phyloP scores from a whole-genome alignment of 2,797 vertebrate genomes.

The Platalea minor region DNA sequence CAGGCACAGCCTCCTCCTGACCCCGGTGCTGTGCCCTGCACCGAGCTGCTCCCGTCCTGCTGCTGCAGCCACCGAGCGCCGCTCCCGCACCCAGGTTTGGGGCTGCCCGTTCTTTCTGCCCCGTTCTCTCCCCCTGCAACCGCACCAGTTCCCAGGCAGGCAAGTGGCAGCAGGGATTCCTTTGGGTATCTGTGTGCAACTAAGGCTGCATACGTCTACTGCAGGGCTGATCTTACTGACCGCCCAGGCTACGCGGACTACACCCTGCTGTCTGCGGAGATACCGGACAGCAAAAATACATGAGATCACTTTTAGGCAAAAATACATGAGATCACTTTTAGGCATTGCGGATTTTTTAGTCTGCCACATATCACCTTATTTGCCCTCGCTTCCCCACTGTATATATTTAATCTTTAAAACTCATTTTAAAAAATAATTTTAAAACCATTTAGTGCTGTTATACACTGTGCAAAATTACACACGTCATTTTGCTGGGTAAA shows the following conservation, averaged over 20 bases:
- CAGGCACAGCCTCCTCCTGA: slow-evolving; percentile 36
- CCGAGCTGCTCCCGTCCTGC: not conserved
- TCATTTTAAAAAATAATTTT: rapidly evolving
- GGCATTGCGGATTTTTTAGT: not conserved
- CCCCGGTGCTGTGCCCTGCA: rapidly evolving
- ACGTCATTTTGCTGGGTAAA: not conserved
- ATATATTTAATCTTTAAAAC: not conserved
- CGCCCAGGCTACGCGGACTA: rapidly evolving
- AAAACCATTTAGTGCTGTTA: not conserved
- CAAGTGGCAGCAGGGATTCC: not conserved
- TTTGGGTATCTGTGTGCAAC: not conserved
- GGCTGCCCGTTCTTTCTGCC: not conserved
- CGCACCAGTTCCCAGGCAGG: not conserved
- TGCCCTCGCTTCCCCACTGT: not conserved
- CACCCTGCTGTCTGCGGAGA: rapidly evolving
- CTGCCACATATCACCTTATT: not conserved
- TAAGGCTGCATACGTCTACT: rapidly evolving
- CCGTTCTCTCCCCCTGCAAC: not conserved
- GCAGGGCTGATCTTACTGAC: not conserved
- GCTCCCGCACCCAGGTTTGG: rapidly evolving
- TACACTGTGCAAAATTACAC: not conserved
- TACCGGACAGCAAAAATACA: rapidly evolving
- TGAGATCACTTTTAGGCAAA: not conserved
- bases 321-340: not conserved
- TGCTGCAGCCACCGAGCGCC: rapidly evolving